Percentiles rank a stretch among this genome's conserved stretches.
These are phyloP conservation scores for Parnassius orleans DNA, from an alignment of 2,888 invertebrate genomes.

Conservation along the genomic window DNA sequence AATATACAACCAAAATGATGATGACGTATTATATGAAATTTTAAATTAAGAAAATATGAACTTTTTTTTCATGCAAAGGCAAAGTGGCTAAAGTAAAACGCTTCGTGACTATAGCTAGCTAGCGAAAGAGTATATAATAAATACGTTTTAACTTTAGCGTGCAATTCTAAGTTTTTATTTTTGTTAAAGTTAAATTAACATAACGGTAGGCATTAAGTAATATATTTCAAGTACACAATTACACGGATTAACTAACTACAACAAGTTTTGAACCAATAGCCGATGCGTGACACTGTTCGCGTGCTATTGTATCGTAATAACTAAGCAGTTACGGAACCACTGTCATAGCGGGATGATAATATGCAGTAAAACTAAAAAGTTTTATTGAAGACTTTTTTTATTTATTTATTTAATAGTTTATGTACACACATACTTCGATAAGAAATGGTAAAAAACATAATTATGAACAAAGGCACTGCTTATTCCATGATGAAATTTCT, in stretches of 20 bases:
- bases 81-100: neutral
- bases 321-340: constrained; percentile 33
- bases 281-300: constrained; percentile 30
- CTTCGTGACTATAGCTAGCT: no score
- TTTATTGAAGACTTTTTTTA: no score
- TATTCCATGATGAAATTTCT: no score
- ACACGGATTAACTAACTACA: neutral
- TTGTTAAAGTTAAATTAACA: neutral
- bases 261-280: constrained; percentile 5
- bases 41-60: neutral
- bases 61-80: neutral
- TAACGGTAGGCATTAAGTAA: neutral
- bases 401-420: no score
- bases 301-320: constrained; percentile 35
- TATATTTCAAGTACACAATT: neutral
- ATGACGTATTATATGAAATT: no score
- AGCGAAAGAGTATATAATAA: neutral
- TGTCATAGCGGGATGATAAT: constrained; percentile 33
- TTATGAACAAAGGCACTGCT: no score
- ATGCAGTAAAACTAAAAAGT: constrained; percentile 25
- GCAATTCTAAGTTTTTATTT: neutral
- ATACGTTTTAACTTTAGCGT: neutral
- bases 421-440: no score
- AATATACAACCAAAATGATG: no score
- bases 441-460: no score